Evolutionary conservation across 2,888 invertebrate species (phyloP), one percentile per base, ranked within the genome.

Genomic region (Drosophila prolongata): DNA sequence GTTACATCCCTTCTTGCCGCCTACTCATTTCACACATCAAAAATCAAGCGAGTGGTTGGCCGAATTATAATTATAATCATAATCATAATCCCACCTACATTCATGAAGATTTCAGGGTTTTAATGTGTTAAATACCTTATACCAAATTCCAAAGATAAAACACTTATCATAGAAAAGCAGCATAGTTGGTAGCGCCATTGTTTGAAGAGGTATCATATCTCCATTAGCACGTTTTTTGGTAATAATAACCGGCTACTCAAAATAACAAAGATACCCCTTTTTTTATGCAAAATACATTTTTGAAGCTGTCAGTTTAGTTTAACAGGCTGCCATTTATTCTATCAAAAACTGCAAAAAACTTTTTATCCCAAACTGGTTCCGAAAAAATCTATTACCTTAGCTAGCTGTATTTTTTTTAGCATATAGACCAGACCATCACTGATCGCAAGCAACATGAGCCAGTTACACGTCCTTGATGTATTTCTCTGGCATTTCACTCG

Each of bases 21-120:
- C 58, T 57, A 24, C 43, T 52, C 61, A 42, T 55, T 61, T 61
- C 43, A 70, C 69, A 70, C 71, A 50, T 70, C 61, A 50, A 55
- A 55, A 70, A 50, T 55, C 69, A 40, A 40, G 54, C 10, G 37
- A 42, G 38, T 46, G 68, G 53, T 14, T 30, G 1, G 11, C 6
- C 14, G 5, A 24, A 50, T 50, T 24, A 4, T 19, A 35, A 49
- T 49, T 16, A 19, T 49, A 49, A 49, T 35, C 13, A 30, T 30
- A 30, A 30, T 30, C 30, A 6, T 30, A 30, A 30, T 30, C 6
- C 38, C 13, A 38, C 38, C 38, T 38, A 6, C 38, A 38, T n/a
- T 38, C n/a, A 38, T n/a, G n/a, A 38, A 10, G 16, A 8, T 6
- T 11, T 49, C 16, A 13, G 19, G 35, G 35, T 13, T 13, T 6